These are phyloP conservation scores for Muscicapa striata DNA, from an alignment of 2,797 vertebrate species.

Conservation along the genomic window DNA sequence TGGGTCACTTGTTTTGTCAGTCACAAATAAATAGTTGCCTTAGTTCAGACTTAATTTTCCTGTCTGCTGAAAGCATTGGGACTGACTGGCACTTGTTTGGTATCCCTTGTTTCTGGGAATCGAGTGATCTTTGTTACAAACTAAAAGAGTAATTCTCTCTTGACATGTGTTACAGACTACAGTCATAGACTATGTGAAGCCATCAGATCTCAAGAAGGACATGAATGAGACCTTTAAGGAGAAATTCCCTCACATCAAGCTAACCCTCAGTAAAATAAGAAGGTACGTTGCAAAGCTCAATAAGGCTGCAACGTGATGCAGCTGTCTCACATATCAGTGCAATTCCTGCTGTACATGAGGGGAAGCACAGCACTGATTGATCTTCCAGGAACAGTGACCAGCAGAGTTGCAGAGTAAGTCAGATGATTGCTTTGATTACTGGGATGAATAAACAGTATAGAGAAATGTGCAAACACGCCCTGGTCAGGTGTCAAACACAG, in stretches of 20 bases:
- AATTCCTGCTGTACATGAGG: background rate
- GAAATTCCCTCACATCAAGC: conserved; percentile 95
- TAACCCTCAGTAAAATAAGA: conserved; percentile 98
- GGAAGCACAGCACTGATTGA: background rate
- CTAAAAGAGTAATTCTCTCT: background rate
- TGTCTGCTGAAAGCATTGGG: background rate
- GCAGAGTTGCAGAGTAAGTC: background rate
- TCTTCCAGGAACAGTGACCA: background rate
- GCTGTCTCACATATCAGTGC: background rate
- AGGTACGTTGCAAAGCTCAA: conserved; percentile 77
- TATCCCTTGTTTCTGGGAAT: background rate
- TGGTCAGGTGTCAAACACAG: background rate
- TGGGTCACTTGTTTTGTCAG: background rate
- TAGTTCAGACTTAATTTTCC: background rate
- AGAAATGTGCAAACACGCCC: background rate
- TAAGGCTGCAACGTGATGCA: fast-evolving
- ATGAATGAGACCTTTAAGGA: conserved; percentile 99
- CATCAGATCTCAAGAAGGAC: conserved; percentile 98
- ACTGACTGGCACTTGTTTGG: background rate
- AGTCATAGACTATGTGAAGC: conserved; percentile 98
- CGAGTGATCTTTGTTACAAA: background rate
- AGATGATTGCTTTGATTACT: background rate
- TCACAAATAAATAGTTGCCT: background rate
- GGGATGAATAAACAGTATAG: background rate
- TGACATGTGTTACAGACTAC: conserved; percentile 86